Evolutionary conservation across 2,797 vertebrate genomes (phyloP), one percentile per base, ranked within the genome.

Genomic region (Falco naumanni): DNA sequence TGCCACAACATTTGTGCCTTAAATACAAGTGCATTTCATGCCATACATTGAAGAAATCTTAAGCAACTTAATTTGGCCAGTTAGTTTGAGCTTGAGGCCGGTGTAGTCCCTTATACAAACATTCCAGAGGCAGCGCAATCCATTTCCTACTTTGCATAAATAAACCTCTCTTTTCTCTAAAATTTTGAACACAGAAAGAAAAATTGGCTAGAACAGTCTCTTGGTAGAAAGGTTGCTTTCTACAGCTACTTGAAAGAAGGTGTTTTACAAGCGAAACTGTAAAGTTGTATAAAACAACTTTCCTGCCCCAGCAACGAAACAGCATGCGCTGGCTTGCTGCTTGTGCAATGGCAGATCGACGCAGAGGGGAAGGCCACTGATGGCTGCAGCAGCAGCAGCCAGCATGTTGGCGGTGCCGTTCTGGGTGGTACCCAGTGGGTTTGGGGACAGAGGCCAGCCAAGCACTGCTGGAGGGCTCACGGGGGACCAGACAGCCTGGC

Each of bases 181-280:
- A 82, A 74, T 74, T 82, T 47, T 76, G 59, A 63, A 50, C 28
- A 16, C 34, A 48, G n/a, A 75, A 69, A 84, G 6, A 56, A 78
- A 85, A 88, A 85, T 13, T 82, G 80, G 51, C 83, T 26, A 13
- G 43, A 95, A 68, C 18, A 33, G 24, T 89, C 84, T 80, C 64
- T n/a, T 77, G 83, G 63, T 70, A 89, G 70, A 64, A 79, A 57
- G 25, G 14, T 56, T 94, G 54, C 66, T 95, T 92, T 95, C 77
- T 94, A 34, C 90, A 90, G 65, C 57, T 69, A 51, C 63, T 72
- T 82, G 37, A 37, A 87, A 86, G 65, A 83, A 85, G 61, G 71
- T 88, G 33, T 92, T 96, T 95, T 91, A 95, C 9, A 16, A 95
- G 87, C 4, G 84, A 86, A 92, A 63, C 72, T 65, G 24, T 90